Percentiles rank a stretch among this genome's conserved stretches.
phyloP scores from a whole-genome alignment of 2,113 vertebrate species.

The Crotalus horridus region DNA sequence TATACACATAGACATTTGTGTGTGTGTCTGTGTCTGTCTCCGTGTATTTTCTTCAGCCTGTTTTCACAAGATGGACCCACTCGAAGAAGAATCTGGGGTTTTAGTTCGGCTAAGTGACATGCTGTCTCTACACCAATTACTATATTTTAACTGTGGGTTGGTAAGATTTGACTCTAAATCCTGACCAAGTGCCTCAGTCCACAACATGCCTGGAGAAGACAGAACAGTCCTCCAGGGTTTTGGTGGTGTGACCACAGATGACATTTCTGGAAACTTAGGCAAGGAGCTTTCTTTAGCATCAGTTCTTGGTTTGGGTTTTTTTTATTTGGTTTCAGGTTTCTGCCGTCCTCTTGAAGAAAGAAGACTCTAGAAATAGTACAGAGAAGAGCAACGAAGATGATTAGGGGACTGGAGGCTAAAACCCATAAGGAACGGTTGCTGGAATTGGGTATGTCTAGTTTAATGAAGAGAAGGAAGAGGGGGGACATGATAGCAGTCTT shows the following conservation, averaged over 20 bases:
- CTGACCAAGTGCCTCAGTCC: not conserved
- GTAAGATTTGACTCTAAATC: not conserved
- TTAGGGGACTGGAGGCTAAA: no score
- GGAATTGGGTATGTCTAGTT: no score
- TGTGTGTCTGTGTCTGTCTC: not conserved
- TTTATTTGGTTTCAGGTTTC: not conserved
- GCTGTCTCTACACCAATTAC: not conserved
- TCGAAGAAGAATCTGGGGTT: not conserved
- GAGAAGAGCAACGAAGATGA: no score
- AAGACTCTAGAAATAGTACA: no score
- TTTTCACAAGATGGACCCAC: not conserved
- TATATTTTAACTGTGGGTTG: not conserved
- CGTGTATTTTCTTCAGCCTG: not conserved
- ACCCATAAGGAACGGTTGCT: no score
- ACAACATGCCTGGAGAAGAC: not conserved
- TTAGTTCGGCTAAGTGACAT: not conserved
- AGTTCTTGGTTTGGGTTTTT: not conserved
- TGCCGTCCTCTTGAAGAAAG: not conserved
- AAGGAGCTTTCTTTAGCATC: not conserved
- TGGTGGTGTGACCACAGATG: constrained; percentile 45
- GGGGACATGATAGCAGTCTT: no score
- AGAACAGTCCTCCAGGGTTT: not conserved
- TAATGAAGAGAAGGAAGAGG: no score
- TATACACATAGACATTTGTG: not conserved
- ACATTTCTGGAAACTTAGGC: constrained; percentile 34